Base-by-base conservation (phyloP, 2,888 invertebrate species). In the Hartigia nigra region DNA sequence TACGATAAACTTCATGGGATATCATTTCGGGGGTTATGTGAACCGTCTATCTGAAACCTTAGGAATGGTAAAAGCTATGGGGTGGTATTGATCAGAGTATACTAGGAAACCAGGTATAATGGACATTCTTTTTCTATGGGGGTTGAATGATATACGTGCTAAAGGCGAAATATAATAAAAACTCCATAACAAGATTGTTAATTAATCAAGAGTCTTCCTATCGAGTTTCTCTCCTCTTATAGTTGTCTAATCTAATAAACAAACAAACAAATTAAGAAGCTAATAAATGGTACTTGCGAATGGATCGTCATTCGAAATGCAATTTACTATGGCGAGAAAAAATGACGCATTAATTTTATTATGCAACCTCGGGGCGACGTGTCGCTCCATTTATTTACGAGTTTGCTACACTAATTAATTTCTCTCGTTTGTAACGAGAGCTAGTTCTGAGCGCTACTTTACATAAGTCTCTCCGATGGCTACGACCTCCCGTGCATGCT, bases 311-410 rank as follows among this genome's bases (percentile, higher is more conserved):
- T 55, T 55, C 55, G 55, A 55, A 55, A 23, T 55, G 55, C 55
- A 55, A 55, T 55, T 55, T 55, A 23, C 23, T 55, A 23, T 55
- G 55, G 9, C 12, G 12, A 35, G 11, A 70, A 32, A 37, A 69
- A 70, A 55, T 4, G 39, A 31, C 74, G n/a, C 70, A 35, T 74
- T 75, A 80, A 80, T 80, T 77, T 80, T 34, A 70, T 31, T 69
- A 78, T 39, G 76, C 69, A 34, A 77, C 39, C 55, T 75, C 35
- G 72, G 37, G 79, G 72, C 31, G 79, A 76, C 75, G 76, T 77
- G 83, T 81, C 82, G 34, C 78, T 83, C 77, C 82, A 70, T 82
- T 82, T 82, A 83, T 83, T 83, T 77, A 83, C 80, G 78, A 35
- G 75, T 70, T 76, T 55, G 75, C 36, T 32, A 31, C 78, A 78